Evolutionary conservation across 1,140 invertebrate species (phyloP), one percentile per base, ranked within the genome.

Genomic region (Brachionus angularis): DNA sequence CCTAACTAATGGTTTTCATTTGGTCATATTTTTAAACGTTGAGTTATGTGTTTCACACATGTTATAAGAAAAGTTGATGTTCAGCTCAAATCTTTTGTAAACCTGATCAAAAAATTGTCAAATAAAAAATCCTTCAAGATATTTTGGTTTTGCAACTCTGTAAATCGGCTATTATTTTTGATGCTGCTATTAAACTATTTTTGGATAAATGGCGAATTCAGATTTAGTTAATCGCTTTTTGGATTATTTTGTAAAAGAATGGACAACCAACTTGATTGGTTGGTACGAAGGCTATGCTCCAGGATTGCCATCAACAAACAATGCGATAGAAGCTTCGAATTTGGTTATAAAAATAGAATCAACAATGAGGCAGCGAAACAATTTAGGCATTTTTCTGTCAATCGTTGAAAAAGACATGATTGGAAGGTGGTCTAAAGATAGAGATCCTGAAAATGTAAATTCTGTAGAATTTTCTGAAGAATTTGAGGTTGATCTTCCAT

Each of bases 371-470:
- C n/a, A 58, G 33, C 33, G 53, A 31, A 25, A 53, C 33, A 53
- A 53, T 53, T 12, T 53, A 16, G 50, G 12, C 29, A 29, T 53
- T 27, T 31, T 53, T 29, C 47, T 50, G 23, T 50, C 47, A 50
- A 50, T 50, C 29, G 47, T 50, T 25, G 47, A 50, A 50, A 50
- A 50, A 50, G 47, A 50, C 47, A 50, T 50, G 47, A 25, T 50
- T 25, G 16, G 47, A 25, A 50, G 47, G 29, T 50, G 47, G 47
- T 21, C 47, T 50, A 25, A 10, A 25, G 47, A 50, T 25, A 50
- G 21, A 5, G 14, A 27, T 25, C 10, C 21, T 25, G 5, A 3
- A 27, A 12, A 25, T 50, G 21, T 12, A 1, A 50, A 25, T 50
- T 25, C 7, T 23, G 4, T 50, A 25, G 10, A 25, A 25, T 23